Conservation (phyloP, 2,113 vertebrate species). For the Fukomys damarensis region DNA sequence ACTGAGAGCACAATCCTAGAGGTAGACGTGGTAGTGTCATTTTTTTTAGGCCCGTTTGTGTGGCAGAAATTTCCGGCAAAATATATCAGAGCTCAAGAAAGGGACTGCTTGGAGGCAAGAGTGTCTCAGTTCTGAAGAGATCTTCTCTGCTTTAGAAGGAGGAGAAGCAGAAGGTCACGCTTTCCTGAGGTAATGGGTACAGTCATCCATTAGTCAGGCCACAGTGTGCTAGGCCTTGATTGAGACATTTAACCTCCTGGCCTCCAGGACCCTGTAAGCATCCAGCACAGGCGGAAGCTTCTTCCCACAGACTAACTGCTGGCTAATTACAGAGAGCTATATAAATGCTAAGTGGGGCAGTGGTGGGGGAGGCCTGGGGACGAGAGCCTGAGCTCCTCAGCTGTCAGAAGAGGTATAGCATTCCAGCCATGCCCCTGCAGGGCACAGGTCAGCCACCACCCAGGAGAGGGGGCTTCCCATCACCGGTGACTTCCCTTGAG, state of each 20-base stretch:
- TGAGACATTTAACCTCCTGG: constrained; percentile 63
- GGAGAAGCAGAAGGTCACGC: not conserved
- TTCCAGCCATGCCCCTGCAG: not conserved
- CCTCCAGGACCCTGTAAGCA: constrained; percentile 18
- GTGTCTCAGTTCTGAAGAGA: not conserved
- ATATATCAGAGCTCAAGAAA: not conserved
- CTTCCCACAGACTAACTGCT: constrained; percentile 51
- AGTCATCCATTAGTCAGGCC: not conserved
- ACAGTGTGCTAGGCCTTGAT: not conserved
- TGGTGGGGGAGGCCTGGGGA: not conserved
- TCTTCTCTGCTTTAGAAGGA: not conserved
- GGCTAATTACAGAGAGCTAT: constrained; percentile 57
- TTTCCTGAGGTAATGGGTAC: not conserved
- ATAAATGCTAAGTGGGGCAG: constrained; percentile 58
- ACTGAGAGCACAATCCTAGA: not conserved
- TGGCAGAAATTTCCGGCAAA: not conserved
- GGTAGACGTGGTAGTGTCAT: not conserved
- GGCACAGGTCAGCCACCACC: not conserved
- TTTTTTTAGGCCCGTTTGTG: not conserved
- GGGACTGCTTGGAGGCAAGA: not conserved
- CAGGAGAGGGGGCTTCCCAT: not conserved
- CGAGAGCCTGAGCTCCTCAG: not conserved
- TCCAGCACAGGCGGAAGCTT: not conserved
- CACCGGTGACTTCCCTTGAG: constrained; percentile 10
- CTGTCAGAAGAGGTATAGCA: not conserved